phyloP scores from a whole-genome alignment of 2,113 vertebrate genomes.

The Charadrius vociferus region DNA sequence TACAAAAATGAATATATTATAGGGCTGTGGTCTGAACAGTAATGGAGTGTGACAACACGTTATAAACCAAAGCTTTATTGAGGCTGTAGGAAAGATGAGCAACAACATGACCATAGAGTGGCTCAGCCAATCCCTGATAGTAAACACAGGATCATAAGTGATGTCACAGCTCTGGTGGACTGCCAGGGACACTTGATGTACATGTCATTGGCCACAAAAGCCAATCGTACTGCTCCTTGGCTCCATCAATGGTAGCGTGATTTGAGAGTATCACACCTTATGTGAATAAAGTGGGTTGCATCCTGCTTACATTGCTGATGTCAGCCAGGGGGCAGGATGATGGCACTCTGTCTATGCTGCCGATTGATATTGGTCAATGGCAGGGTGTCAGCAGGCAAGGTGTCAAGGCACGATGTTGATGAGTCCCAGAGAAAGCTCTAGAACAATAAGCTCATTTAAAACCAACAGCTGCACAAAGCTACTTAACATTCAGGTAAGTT shows the following conservation, averaged over 20 bases:
- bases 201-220: neutral
- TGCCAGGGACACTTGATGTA: neutral
- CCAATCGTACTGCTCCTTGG: rapidly evolving
- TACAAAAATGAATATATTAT: neutral
- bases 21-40: neutral
- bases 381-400: neutral
- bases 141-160: neutral
- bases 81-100: neutral
- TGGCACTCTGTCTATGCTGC: neutral
- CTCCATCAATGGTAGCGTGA: neutral
- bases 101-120: rapidly evolving
- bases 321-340: neutral
- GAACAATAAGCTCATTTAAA: neutral
- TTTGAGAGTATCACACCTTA: neutral
- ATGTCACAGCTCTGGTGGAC: neutral
- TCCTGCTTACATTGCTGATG: neutral
- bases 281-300: rapidly evolving
- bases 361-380: rapidly evolving
- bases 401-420: neutral
- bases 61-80: neutral
- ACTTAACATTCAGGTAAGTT: neutral
- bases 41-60: neutral
- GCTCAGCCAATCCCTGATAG: neutral
- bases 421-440: neutral
- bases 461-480: neutral